Conservation (phyloP, 2,113 vertebrate genomes). For the Marcusenius ussheri region DNA sequence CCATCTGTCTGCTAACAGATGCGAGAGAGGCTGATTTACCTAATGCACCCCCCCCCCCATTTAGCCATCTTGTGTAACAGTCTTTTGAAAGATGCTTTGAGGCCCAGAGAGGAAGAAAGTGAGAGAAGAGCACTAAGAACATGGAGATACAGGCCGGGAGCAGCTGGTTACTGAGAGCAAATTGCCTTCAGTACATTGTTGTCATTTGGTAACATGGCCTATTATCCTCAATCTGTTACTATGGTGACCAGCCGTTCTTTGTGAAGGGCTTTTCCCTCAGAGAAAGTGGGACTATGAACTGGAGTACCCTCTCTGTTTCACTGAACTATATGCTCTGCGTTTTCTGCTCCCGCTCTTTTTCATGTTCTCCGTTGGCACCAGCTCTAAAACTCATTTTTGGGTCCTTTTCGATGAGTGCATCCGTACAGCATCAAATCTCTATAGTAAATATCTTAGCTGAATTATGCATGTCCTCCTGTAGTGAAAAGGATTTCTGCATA, state of each 20-base stretch:
- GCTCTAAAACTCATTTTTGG: not conserved
- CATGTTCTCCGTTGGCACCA: not conserved
- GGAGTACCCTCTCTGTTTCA: not conserved
- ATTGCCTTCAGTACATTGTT: constrained; percentile 17
- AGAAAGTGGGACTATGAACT: not conserved
- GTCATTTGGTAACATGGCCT: constrained; percentile 28
- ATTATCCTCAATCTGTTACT: constrained; percentile 44
- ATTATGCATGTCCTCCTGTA: not conserved
- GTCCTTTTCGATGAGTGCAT: not conserved
- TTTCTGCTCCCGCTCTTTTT: not conserved
- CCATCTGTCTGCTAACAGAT: constrained; percentile 5
- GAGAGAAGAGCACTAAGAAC: not conserved
- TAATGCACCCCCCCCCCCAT: not conserved
- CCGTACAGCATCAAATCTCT: not conserved
- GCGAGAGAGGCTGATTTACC: not conserved
- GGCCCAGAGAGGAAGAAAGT: not conserved
- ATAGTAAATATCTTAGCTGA: not conserved
- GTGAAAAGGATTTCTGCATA: not conserved
- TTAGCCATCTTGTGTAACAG: not conserved
- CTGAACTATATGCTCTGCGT: not conserved
- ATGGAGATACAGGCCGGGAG: not conserved
- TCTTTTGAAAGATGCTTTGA: not conserved
- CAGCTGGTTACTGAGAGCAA: not conserved
- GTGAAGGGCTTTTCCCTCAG: constrained; percentile 20
- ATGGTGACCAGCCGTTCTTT: constrained; percentile 39